phyloP scores from a whole-genome alignment of 2,888 invertebrate genomes.

The Nemapogon koenigi region DNA sequence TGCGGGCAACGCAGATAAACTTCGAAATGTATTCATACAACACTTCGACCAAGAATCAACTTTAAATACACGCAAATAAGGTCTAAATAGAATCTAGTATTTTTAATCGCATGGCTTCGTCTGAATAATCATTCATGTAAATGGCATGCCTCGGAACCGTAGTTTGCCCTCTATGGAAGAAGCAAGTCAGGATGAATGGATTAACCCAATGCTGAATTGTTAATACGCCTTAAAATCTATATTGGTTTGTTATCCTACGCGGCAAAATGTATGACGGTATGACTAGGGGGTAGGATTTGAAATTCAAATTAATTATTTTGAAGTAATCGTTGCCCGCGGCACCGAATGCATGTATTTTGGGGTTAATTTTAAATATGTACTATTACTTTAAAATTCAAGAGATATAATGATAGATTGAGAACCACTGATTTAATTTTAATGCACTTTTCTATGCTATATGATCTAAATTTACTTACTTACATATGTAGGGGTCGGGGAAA shows the following conservation, averaged over 20 bases:
- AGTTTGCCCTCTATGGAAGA: constrained; percentile 40
- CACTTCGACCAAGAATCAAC: constrained; percentile 22
- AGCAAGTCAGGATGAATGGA: constrained; percentile 38
- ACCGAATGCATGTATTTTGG: no score
- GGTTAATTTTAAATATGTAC: no score
- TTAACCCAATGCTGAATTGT: constrained; percentile 33
- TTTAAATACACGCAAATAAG: background rate
- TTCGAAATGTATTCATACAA: constrained; percentile 25
- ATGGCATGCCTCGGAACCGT: constrained; percentile 44
- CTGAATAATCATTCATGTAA: constrained; percentile 55
- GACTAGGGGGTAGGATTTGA: no score
- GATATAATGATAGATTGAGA: no score
- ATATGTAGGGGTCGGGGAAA: no score
- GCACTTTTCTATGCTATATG: no score
- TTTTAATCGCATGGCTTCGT: constrained; percentile 18
- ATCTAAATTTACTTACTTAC: no score
- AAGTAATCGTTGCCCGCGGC: no score
- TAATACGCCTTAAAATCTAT: constrained; percentile 30
- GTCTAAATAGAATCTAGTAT: background rate
- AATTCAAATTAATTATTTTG: no score
- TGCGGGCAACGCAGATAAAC: constrained; percentile 40
- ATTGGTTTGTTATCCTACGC: constrained; percentile 14
- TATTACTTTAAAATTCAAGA: no score
- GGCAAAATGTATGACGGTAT: no score
- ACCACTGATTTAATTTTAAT: no score